Evolutionary conservation across 1,140 invertebrate species (phyloP).

Genomic region (Heliothis subflexa): DNA sequence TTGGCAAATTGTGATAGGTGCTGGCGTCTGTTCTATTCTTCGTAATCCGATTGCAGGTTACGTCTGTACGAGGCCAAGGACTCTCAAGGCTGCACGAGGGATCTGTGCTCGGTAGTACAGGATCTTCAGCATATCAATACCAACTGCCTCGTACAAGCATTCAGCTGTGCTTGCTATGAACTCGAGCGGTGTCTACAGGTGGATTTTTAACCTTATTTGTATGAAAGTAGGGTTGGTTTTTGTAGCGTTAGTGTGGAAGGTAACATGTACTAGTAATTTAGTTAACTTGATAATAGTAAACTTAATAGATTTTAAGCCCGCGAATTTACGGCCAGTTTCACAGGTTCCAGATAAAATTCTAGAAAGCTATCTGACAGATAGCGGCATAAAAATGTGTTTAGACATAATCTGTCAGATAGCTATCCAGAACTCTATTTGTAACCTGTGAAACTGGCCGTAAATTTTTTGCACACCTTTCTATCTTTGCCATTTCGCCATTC

Average conservation of each 20-base stretch:
- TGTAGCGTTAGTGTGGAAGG: too few species aligned
- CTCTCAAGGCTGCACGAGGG: slow-evolving; percentile 58
- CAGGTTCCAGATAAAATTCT: too few species aligned
- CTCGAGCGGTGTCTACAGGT: slow-evolving; percentile 78
- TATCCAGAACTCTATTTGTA: too few species aligned
- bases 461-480: background rate
- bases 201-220: slow-evolving; percentile 33
- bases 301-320: too few species aligned
- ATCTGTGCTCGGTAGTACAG: slow-evolving; percentile 68
- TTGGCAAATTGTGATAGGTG: too few species aligned
- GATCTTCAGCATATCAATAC: slow-evolving; percentile 76
- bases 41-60: slow-evolving; percentile 67
- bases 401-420: too few species aligned
- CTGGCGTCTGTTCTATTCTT: background rate
- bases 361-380: too few species aligned
- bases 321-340: too few species aligned
- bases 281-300: too few species aligned
- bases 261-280: too few species aligned
- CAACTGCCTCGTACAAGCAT: slow-evolving; percentile 75
- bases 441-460: too few species aligned
- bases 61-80: slow-evolving; percentile 76
- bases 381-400: too few species aligned
- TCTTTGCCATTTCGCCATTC: background rate
- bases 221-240: slow-evolving; percentile 35
- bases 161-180: slow-evolving; percentile 66